Conservation (phyloP, 2,888 invertebrate species). For the Clitarchus hookeri region DNA sequence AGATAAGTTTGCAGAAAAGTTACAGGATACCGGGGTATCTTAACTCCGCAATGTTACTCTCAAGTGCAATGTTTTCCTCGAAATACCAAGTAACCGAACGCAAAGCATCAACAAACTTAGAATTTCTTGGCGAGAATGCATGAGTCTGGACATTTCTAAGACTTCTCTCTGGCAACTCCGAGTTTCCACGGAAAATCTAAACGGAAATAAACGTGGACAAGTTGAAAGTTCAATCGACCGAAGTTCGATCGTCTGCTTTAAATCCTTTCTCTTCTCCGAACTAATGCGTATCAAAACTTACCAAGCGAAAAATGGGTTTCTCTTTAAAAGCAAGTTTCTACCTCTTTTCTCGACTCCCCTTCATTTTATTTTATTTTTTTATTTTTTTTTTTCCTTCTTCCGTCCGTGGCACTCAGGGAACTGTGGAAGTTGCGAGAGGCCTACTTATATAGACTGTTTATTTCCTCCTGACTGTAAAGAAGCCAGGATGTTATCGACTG, state of each 20-base stretch:
- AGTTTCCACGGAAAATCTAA: not conserved
- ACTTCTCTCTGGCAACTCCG: not conserved
- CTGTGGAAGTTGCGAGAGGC: not conserved
- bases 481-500: conserved; percentile 15
- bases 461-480: conserved; percentile 6
- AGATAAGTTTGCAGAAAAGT: too few relatives aligned
- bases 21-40: too few relatives aligned
- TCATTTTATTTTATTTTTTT: not conserved
- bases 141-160: not conserved
- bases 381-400: not conserved
- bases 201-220: conserved; percentile 9
- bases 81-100: too few relatives aligned
- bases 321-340: not conserved
- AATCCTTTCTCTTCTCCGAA: conserved; percentile 12
- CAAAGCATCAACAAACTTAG: too few relatives aligned
- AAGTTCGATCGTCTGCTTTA: not conserved
- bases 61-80: too few relatives aligned
- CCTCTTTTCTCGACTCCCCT: not conserved
- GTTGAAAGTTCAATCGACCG: conserved; percentile 26
- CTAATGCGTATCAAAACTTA: conserved; percentile 21
- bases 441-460: conserved; percentile 24
- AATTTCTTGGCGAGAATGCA: too few relatives aligned
- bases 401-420: not conserved
- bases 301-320: conserved; percentile 22
- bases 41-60: too few relatives aligned